These are phyloP conservation scores for Pterostichus niger DNA, from an alignment of 2,888 invertebrate genomes.

Conservation along the genomic window DNA sequence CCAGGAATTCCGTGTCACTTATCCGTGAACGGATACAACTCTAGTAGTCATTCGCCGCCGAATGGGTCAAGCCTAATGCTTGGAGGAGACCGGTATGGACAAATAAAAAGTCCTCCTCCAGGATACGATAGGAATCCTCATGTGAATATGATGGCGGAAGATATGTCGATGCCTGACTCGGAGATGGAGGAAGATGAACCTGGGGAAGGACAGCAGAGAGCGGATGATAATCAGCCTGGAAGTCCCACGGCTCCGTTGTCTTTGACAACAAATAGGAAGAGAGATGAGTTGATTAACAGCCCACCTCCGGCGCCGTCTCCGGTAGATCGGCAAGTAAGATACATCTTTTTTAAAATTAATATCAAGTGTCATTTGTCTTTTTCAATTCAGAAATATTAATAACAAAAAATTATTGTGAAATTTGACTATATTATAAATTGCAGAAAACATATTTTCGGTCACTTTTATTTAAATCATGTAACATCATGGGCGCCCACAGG, in stretches of 20 bases:
- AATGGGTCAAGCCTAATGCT: conserved; percentile 83
- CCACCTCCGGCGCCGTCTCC: conserved; percentile 76
- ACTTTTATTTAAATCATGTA: no score
- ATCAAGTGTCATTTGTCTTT: neutral
- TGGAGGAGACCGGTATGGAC: conserved; percentile 77
- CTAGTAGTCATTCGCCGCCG: conserved; percentile 83
- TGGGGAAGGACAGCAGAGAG: conserved; percentile 74
- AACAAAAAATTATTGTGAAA: no score
- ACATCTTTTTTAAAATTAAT: neutral
- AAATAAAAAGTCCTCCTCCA: conserved; percentile 82
- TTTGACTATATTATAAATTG: no score
- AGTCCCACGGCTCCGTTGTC: conserved; percentile 86
- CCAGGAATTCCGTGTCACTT: conserved; percentile 81
- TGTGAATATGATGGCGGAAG: conserved; percentile 81
- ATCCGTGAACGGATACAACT: conserved; percentile 83
- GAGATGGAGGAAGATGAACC: conserved; percentile 86
- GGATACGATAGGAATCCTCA: conserved; percentile 81
- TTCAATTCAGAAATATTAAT: neutral
- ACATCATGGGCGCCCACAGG: no score
- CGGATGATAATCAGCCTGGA: conserved; percentile 80
- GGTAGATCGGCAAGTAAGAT: conserved; percentile 53
- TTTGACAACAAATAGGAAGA: conserved; percentile 82
- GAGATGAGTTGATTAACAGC: conserved; percentile 78
- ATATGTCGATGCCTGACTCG: conserved; percentile 83
- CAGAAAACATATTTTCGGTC: no score